Base-by-base conservation (phyloP, 2,113 vertebrate species). In the Tauraco erythrolophus region DNA sequence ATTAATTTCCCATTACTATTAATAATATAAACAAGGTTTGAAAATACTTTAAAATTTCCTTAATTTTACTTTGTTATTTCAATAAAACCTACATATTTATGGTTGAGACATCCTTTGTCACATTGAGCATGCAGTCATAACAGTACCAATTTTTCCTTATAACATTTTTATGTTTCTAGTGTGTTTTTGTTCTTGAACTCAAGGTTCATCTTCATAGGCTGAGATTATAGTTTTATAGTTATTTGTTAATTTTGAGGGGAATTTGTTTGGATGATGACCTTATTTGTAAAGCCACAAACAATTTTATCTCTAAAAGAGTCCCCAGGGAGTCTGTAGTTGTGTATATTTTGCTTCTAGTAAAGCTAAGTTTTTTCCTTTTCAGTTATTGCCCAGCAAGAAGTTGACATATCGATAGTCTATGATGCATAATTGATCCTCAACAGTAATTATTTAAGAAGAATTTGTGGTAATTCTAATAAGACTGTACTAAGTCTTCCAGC, bases 1-100 rank as follows among this genome's bases (percentile, higher is more conserved):
- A 89, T 72, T 87, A 94, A 92, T 95, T 97, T 74, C 85, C 71
- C 0, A 14, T 45, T 96, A 69, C 69, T 89, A 72, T 88, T 94
- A 83, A 81, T 82, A 84, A 87, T 46, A 87, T 45, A 94, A 92
- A 78, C 80, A 90, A 94, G 88, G 60, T 48, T 91, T 79, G 57
- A 69, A 96, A 84, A 68, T 45, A 53, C 27, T 85, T 84, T 3
- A 31, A n/a, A 90, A 62, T 70, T n/a, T 62, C 30, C 58, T 69
- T 81, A 15, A 10, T 90, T 94, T 92, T 89, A 46, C 15, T 53
- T 43, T 23, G 19, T 16, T 70, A 14, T 82, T 93, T 82, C 86
- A 56, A 30, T 53, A 50, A 91, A 89, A 66, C 14, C 11, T 61
- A 6, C 7, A 1, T 65, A 84, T 84, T 81, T 87, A 30, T 15